phyloP scores from a whole-genome alignment of 2,113 vertebrate species.

The Chunga burmeisteri region DNA sequence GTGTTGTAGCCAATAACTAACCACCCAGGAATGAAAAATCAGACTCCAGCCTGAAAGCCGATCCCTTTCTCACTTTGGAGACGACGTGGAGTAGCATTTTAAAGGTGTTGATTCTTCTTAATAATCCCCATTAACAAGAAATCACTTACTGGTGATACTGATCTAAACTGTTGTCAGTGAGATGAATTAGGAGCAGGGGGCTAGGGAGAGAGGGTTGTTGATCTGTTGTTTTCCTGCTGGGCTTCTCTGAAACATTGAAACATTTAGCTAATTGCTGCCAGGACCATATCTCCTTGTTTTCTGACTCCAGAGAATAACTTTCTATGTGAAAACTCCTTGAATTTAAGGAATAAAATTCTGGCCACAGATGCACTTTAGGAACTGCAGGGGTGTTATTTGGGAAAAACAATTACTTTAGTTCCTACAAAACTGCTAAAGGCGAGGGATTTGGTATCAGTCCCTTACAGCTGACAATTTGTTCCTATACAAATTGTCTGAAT shows the following conservation, averaged over 20 bases:
- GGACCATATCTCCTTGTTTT: background rate
- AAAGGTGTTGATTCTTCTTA: constrained; percentile 54
- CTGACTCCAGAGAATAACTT: background rate
- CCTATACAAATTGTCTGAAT: background rate
- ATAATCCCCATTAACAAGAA: constrained; percentile 49
- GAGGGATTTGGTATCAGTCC: constrained; percentile 2
- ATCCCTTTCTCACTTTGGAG: background rate
- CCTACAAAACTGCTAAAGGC: background rate
- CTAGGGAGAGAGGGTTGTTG: background rate
- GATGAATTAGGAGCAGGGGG: constrained; percentile 20
- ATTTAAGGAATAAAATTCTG: background rate
- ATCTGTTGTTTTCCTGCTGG: constrained; percentile 2
- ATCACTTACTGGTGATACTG: constrained; percentile 25
- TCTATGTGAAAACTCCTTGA: background rate
- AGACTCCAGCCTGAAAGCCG: background rate
- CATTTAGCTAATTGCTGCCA: background rate
- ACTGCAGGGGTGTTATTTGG: background rate
- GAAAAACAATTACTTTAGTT: background rate
- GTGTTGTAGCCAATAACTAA: background rate
- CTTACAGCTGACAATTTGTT: background rate
- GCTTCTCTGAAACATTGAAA: background rate
- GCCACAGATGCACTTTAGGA: background rate
- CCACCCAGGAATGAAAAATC: background rate
- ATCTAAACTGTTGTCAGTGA: constrained; percentile 49
- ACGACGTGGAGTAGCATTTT: background rate